Evolutionary conservation across 2,113 vertebrate genomes (phyloP), one percentile per base, ranked within the genome.

Genomic region (Sorex araneus): DNA sequence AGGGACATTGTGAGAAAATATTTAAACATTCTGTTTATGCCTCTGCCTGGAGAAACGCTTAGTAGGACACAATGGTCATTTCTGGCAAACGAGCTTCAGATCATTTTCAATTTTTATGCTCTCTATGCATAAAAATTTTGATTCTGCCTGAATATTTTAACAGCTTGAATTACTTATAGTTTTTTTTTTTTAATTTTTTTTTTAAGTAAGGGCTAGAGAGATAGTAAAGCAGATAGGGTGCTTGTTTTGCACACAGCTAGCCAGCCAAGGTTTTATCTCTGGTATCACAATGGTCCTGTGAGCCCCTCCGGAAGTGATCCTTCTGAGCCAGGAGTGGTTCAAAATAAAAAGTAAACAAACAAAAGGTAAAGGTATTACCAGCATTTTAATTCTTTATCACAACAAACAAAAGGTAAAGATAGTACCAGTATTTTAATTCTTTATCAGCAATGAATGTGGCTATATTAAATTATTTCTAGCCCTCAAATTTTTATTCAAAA

Each of bases 401-500:
- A 60, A 23, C 23, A 60, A 23, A 60, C 11, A 73, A 71, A 89
- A 81, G 67, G 27, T 23, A 66, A 64, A 69, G 13, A 32, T 34
- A 36, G 43, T 45, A 60, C 69, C n/a, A 80, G 32, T 75, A 86
- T 25, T 92, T 80, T 76, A 32, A n/a, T 10, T 71, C 34, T 92
- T 94, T 94, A 85, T 84, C 85, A 84, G 71, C 12, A 50, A 27
- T 81, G 77, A 92, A 28, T 81, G 13, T 71, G 67, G 12, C 74
- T 32, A 0, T 10, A 19, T 16, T 64, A 92, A 66, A 91, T 47
- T 84, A 11, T 80, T 91, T 86, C 11, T 30, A 78, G 54, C 43
- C 32, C 90, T 28, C 78, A 73, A 86, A 74, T 81, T 64, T 91
- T 82, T 79, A 80, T 60, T 79, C 70, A 81, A 50, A 96, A 95